These are phyloP conservation scores for Rhadina sibilatrix DNA, from an alignment of 2,113 vertebrate genomes.

Conservation along the genomic window DNA sequence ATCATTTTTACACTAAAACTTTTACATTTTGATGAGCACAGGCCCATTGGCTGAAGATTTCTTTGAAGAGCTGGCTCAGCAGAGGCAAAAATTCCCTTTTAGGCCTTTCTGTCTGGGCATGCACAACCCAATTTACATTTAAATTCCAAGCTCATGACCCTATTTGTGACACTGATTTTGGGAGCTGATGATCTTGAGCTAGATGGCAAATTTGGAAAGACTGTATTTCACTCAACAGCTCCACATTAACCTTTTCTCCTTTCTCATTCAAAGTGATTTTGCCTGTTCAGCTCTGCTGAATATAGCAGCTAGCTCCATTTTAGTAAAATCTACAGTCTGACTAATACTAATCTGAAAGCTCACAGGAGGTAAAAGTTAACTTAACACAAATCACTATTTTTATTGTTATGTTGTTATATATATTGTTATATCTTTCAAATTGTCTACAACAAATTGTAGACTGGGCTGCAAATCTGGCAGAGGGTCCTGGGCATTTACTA, in stretches of 20 bases:
- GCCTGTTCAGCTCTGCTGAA: background rate
- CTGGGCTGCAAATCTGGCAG: background rate
- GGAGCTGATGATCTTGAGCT: constrained; percentile 21
- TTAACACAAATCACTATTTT: background rate
- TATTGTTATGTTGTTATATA: background rate
- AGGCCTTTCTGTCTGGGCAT: background rate
- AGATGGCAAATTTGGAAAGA: background rate
- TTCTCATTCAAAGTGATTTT: background rate
- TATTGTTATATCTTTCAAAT: background rate
- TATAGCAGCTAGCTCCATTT: background rate
- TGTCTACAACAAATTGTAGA: background rate
- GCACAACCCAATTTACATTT: background rate
- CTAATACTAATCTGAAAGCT: background rate
- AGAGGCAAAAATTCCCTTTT: background rate
- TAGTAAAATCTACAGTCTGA: background rate
- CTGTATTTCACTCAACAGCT: background rate
- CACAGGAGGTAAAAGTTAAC: background rate
- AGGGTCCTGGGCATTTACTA: background rate
- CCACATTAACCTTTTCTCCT: constrained; percentile 1
- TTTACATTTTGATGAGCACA: background rate
- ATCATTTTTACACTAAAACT: background rate
- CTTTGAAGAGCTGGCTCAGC: background rate
- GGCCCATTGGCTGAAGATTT: background rate
- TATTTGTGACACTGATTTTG: constrained; percentile 16
- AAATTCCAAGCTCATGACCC: background rate